Conservation (phyloP, 2,113 vertebrate species). For the Tangachromis dhanisi region DNA sequence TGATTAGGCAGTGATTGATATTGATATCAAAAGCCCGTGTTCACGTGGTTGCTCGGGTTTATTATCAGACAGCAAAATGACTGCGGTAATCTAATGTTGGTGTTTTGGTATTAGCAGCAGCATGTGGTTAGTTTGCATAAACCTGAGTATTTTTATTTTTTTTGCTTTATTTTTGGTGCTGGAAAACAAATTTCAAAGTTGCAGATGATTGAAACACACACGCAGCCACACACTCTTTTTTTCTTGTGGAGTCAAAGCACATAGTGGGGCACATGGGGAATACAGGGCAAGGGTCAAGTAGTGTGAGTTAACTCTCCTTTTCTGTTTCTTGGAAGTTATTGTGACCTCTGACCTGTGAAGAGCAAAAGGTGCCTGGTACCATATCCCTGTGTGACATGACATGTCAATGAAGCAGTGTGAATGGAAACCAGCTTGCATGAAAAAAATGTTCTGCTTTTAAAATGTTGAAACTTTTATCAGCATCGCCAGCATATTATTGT, state of each 20-base stretch:
- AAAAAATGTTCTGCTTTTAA: background rate
- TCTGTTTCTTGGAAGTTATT: constrained; percentile 53
- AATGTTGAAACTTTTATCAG: background rate
- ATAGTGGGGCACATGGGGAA: constrained; percentile 28
- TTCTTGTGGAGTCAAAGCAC: background rate
- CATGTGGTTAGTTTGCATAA: background rate
- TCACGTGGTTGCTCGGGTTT: background rate
- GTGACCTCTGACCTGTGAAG: constrained; percentile 45
- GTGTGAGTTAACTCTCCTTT: constrained; percentile 50
- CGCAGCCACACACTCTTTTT: background rate
- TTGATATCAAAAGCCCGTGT: background rate
- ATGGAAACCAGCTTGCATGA: background rate
- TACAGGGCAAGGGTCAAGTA: constrained; percentile 58
- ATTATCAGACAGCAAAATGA: background rate
- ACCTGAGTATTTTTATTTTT: background rate
- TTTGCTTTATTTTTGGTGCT: background rate
- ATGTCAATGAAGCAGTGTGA: background rate
- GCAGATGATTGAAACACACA: background rate
- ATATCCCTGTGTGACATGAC: background rate
- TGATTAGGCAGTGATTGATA: constrained; percentile 10
- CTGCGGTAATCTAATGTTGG: background rate
- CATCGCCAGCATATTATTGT: background rate
- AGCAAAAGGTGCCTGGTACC: background rate
- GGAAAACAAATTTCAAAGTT: background rate
- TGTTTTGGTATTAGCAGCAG: background rate